Evolutionary conservation across 2,797 vertebrate species (phyloP), one percentile per base, ranked within the genome.

Genomic region (Melanotaenia maccullochi): DNA sequence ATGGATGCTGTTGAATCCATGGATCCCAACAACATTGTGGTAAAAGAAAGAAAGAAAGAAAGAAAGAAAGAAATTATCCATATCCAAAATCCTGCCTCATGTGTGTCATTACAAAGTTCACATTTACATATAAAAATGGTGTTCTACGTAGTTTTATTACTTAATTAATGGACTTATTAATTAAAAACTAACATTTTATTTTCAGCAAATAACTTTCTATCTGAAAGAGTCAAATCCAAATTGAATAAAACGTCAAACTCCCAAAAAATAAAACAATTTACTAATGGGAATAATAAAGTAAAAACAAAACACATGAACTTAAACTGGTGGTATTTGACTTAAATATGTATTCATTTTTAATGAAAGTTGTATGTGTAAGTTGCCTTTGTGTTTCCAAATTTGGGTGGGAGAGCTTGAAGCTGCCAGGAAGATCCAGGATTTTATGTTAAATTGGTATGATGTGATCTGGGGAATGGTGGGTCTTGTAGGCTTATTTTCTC

Each of bases 1-100:
- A 85, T 98, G 85, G 96, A 97, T 0, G 96, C 97, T 0, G 97
- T 99, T 4, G 97, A 99, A 83, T 99, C 98, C 47, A 96, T 99
- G 97, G 97, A 99, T 86, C 98, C 97, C 49, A 98, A 98, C 93
- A 98, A 98, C 82, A 97, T 99, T 11, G 96, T 98, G 96, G 98
- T 99, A 94, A 84, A 40, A 13, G 13, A 40, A 40, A 36, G 9
- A 11, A 36, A 12, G 2, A 16, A 4, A 4, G 5, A 40, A 14
- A 40, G 1, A 42, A 18, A 18, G 18, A 1, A 42, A 16, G 16
- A 16, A 6, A 14, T 40, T 3, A 14, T 40, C 13, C 9, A 3
- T 54, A 14, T 13, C 25, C 11, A 25, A 25, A 54, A 54, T 54
- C 24, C 51, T 54, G 16, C n/a, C 32, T 35, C 4, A 4, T 32